Evolutionary conservation across 2,888 invertebrate species (phyloP), one percentile per base, ranked within the genome.

Genomic region (Ophion ventricosus): DNA sequence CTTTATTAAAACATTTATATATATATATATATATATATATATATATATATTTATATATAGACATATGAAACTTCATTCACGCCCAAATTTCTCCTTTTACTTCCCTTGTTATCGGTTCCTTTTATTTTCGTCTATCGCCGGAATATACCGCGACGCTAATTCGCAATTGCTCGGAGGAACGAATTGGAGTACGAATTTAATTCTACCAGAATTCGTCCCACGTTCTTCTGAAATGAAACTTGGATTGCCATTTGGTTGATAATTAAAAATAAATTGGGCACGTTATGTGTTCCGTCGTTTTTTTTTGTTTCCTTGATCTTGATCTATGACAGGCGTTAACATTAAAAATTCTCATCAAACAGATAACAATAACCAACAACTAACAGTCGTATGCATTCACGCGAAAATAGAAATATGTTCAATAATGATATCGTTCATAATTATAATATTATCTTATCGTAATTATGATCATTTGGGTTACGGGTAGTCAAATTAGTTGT

Each of bases 321-420:
- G 87, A 87, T 87, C 88, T 87, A 88, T 87, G 90, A 89, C 88
- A 91, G 87, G 89, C 88, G 88, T 91, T 54, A 92, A 92, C 92
- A 92, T 92, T 91, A 90, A 92, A 92, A 90, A 91, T 91, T 92
- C 91, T 92, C 91, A 90, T 91, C 89, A 92, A 91, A 89, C 92
- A 91, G 89, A 92, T 92, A 92, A 92, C 92, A 92, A 92, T 92
- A 92, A 92, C 91, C 92, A 92, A 92, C 92, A 92, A 92, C 92
- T 92, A 92, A 92, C 92, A 92, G 92, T 89, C 92, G 88, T 91
- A 90, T 88, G 90, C 91, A 92, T 91, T 92, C 91, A 91, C 92
- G 91, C 92, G 91, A 92, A 92, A 92, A 92, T 92, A 92, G 90
- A 91, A 91, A 91, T 90, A 91, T 90, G 70, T 88, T 87, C 87